Base-by-base conservation (phyloP, 2,113 vertebrate genomes). In the Phyllostomus discolor region DNA sequence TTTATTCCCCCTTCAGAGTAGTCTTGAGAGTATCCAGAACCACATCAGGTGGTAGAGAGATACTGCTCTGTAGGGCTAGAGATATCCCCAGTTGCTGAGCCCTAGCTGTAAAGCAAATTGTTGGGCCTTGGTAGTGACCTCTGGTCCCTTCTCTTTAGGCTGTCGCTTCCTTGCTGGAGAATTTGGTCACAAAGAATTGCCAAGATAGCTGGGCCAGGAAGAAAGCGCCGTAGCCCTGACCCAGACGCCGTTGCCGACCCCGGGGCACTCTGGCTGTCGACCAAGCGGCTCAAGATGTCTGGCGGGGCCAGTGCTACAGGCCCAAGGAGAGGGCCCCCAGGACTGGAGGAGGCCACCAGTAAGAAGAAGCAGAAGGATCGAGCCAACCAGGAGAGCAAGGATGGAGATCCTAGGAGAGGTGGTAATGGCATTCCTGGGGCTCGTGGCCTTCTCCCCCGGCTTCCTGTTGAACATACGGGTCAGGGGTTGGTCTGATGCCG, bases 201-300 rank as follows among this genome's bases (percentile, higher is more conserved):
- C 99, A 99, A 99, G 98, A 99, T 99, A 99, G 99, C 99, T 98
- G 99, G 99, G 98, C 99, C 99, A 97, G 99, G 99, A 98, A 99
- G 99, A 98, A 99, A 99, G 98, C 99, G 99, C 98, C 99, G 99
- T 98, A 99, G 98, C 99, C 99, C 99, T 99, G 99, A 99, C 98
- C 99, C 99, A 99, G 99, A 99, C 99, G 98, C 99, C 98, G 99
- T 99, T 98, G 99, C 99, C 38, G 99, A 99, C 98, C 98, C 99
- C 69, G 98, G 99, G 6, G 99, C 99, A 98, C 99, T 98, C 98
- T 99, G 99, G 95, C 98, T 99, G 96, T 99, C 99, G 67, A 99
- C 99, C 98, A 99, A 99, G 99, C 99, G 99, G 99, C 98, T 99
- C 98, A 99, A 99, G 98, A 99, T 99, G 98, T 99, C 99, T 94